Percentiles rank a stretch among this genome's conserved stretches.
Conservation (phyloP, 1,140 invertebrate species). For the Calycopis cecrops region DNA sequence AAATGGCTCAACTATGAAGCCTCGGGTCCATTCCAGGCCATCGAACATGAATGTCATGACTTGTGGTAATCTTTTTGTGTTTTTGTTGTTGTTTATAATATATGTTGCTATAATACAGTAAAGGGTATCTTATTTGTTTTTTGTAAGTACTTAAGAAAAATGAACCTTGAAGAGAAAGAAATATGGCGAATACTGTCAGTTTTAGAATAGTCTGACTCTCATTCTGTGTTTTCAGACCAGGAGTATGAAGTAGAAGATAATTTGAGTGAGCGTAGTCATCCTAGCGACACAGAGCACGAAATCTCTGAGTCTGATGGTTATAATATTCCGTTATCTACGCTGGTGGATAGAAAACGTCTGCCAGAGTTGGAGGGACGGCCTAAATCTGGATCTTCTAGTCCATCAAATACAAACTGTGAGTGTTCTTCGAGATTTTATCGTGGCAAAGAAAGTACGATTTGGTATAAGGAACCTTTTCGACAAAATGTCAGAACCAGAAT, state of each 20-base stretch:
- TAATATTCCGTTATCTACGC: slow-evolving; percentile 11
- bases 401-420: slow-evolving; percentile 12
- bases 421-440: slow-evolving; percentile 7
- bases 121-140: no score
- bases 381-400: slow-evolving; percentile 12
- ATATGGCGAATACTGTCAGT: no score
- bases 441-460: slow-evolving; percentile 6
- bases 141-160: no score
- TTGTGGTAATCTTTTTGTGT: no score
- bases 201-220: no score
- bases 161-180: no score
- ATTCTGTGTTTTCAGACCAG: not conserved
- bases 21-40: no score
- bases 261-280: slow-evolving; percentile 15
- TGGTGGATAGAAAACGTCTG: slow-evolving; percentile 5
- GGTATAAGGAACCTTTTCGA: slow-evolving; percentile 1
- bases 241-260: slow-evolving; percentile 4
- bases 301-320: slow-evolving; percentile 12
- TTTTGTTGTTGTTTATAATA: no score
- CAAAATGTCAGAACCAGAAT: slow-evolving; percentile 14
- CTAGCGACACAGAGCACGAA: slow-evolving; percentile 15
- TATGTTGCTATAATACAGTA: no score
- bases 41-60: no score
- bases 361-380: not conserved
- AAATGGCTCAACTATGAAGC: no score